A percentile compares a stretch with the other conserved stretches of the same genome.
Conservation (phyloP, 2,888 invertebrate genomes). For the Petrolisthes manimaculis region DNA sequence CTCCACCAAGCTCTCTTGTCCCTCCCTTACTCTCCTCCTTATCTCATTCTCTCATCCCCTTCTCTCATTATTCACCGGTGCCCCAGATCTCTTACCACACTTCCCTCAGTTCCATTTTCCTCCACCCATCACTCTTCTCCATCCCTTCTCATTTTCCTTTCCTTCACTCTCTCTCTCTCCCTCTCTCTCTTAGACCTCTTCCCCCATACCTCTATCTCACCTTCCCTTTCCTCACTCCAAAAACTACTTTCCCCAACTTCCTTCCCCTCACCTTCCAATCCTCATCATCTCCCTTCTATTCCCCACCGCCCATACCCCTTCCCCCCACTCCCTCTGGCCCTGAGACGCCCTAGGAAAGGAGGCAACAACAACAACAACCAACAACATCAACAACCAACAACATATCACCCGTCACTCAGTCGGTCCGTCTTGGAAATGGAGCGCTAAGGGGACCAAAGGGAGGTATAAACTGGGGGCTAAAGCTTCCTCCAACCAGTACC, state of each 20-base stretch:
- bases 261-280: not conserved
- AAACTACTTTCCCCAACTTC: not conserved
- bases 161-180: not conserved
- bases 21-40: not conserved
- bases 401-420: too few species aligned
- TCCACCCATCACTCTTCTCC: not conserved
- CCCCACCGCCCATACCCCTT: not conserved
- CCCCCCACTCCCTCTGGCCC: not conserved
- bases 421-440: too few species aligned
- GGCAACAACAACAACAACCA: not conserved
- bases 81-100: not conserved
- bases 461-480: too few species aligned
- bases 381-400: not conserved
- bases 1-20: too few species aligned
- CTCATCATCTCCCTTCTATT: not conserved
- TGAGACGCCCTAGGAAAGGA: not conserved
- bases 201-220: not conserved
- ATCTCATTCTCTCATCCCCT: not conserved
- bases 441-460: too few species aligned
- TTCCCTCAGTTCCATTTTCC: not conserved
- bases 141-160: not conserved
- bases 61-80: not conserved
- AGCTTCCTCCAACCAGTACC: too few species aligned
- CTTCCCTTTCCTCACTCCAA: not conserved
- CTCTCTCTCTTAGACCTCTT: not conserved